phyloP scores from a whole-genome alignment of 2,797 vertebrate species.

The Diplodus sargus region DNA sequence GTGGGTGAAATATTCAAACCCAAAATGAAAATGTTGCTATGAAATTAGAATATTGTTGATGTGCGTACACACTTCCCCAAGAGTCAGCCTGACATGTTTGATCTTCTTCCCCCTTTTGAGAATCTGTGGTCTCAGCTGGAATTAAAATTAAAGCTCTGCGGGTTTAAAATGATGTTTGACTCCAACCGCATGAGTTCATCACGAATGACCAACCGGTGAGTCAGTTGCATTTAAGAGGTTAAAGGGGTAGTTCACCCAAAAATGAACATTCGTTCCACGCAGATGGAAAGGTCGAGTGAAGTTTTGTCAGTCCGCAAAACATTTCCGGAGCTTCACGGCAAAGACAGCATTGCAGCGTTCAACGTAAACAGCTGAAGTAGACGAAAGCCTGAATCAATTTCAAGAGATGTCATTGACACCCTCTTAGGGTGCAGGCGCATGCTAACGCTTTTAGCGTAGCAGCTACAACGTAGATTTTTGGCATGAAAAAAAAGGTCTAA shows the following conservation, averaged over 20 bases:
- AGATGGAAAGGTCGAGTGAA: too few relatives aligned
- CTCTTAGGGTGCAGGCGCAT: too few relatives aligned
- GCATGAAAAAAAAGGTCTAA: too few relatives aligned
- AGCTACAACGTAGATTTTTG: too few relatives aligned
- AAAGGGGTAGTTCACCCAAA: neutral
- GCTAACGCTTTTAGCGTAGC: too few relatives aligned
- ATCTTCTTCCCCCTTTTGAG: neutral
- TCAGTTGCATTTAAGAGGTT: neutral
- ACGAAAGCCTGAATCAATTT: too few relatives aligned
- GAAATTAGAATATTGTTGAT: neutral
- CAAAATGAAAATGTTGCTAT: neutral
- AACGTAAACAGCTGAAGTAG: too few relatives aligned
- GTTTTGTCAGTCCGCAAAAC: too few relatives aligned
- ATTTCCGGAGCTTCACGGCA: too few relatives aligned
- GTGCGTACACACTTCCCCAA: neutral
- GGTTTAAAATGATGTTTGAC: constrained; percentile 20
- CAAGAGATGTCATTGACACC: too few relatives aligned
- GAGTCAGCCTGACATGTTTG: neutral
- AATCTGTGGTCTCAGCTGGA: neutral
- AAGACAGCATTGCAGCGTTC: too few relatives aligned
- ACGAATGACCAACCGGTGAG: neutral
- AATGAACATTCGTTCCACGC: too few relatives aligned
- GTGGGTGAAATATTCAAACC: neutral
- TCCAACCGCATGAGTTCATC: neutral
- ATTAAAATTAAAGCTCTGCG: neutral